Evolutionary conservation across 2,113 vertebrate genomes (phyloP), one percentile per base, ranked within the genome.

Genomic region (Dipodomys ordii): DNA sequence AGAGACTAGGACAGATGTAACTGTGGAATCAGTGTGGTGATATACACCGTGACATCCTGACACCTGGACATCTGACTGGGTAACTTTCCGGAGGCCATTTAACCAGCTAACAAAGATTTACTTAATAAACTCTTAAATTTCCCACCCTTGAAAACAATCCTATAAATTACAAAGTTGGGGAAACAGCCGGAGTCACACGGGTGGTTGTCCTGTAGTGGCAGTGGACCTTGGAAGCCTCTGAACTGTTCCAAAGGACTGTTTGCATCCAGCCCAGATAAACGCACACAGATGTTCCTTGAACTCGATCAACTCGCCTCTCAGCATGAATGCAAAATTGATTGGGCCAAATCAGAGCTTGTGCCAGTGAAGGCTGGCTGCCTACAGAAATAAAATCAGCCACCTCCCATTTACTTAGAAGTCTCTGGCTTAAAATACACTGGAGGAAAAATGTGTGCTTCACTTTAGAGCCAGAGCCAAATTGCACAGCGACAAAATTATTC

Each of bases 341-440:
- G 93, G 94, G 84, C 95, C 94, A 96, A 96, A 96, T 90, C 73
- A 97, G 65, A 93, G 64, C 49, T 87, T 39, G 49, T 94, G 94
- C 90, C 93, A 92, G 95, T 88, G 92, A 74, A 96, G 73, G 44
- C 94, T 96, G 96, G 46, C 77, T 96, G 93, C 90, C 76, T 79
- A 77, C 84, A 67, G 91, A 93, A 97, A 93, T 91, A 95, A 97
- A 96, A 94, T 93, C 95, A 97, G 57, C 90, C 77, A 80, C 93
- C 95, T 97, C 92, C 88, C 87, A 87, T 95, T 97, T 95, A 96
- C 90, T 97, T 88, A 97, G 93, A 97, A 96, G 90, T 83, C 91
- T 96, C 77, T 0, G 0, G 87, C 93, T 97, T 95, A 91, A 96
- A 97, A 97, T 90, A 77, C 71, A 83, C 92, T n/a, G 82, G 87